phyloP scores from a whole-genome alignment of 1,140 invertebrate genomes.

The Wasmannia auropunctata region DNA sequence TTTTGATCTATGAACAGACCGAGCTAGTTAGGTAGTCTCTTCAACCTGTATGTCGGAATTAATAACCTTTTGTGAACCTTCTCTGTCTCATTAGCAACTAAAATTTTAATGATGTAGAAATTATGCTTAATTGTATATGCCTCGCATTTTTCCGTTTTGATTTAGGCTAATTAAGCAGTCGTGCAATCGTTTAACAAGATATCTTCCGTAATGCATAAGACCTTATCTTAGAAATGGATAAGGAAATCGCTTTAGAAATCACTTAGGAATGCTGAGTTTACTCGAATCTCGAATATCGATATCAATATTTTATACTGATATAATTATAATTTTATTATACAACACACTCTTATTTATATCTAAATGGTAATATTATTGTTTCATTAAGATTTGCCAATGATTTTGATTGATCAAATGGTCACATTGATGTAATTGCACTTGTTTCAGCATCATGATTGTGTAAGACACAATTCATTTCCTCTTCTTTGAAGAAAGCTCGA shows the following conservation, averaged over 20 bases:
- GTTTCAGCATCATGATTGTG: neutral
- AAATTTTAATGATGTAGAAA: constrained; percentile 2
- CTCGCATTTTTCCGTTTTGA: neutral
- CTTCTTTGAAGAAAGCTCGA: neutral
- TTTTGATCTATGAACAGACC: constrained; percentile 51
- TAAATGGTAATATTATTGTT: neutral
- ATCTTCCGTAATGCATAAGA: neutral
- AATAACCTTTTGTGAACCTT: constrained; percentile 23
- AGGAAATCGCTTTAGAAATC: too few species aligned
- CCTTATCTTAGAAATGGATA: neutral
- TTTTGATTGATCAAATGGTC: neutral
- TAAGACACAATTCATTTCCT: constrained; percentile 22
- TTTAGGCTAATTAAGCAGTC: neutral
- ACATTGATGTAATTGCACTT: neutral
- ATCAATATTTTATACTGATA: neutral
- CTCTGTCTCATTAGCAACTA: constrained; percentile 17
- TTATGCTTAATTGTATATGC: neutral
- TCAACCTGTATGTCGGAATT: constrained; percentile 43
- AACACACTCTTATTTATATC: neutral
- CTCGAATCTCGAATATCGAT: neutral
- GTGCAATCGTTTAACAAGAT: neutral
- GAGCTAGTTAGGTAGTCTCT: constrained; percentile 54
- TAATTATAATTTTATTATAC: neutral
- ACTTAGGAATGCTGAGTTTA: neutral
- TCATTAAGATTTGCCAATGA: neutral